A percentile compares a stretch with the other conserved stretches of the same genome.
These are phyloP conservation scores for Myrmecobius fasciatus DNA, from an alignment of 2,113 vertebrate species.

Conservation along the genomic window DNA sequence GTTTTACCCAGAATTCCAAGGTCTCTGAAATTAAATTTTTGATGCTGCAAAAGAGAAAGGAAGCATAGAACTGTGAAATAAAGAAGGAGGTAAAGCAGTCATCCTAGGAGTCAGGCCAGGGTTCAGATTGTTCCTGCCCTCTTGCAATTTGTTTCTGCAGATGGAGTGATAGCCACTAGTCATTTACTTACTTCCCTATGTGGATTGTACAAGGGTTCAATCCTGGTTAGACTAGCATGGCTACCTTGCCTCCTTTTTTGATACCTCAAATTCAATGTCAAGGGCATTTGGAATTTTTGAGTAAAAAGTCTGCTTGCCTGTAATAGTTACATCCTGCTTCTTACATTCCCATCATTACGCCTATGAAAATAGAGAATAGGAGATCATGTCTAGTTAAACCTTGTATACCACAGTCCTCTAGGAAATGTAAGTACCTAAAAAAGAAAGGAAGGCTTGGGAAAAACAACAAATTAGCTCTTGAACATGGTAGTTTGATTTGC, in stretches of 20 bases:
- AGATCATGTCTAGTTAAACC: background rate
- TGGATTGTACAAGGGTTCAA: background rate
- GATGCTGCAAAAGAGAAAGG: background rate
- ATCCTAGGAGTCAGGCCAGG: background rate
- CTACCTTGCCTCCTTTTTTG: background rate
- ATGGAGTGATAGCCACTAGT: background rate
- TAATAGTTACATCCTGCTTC: background rate
- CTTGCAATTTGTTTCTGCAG: background rate
- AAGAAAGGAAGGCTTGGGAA: background rate
- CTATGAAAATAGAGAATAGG: background rate
- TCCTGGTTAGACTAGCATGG: background rate
- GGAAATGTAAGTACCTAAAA: background rate
- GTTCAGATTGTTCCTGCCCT: background rate
- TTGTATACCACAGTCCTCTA: background rate
- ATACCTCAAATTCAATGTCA: background rate
- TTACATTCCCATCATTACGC: background rate
- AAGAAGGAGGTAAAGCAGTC: background rate
- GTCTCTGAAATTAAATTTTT: background rate
- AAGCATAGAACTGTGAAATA: background rate
- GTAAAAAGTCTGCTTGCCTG: background rate
- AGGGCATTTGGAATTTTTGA: background rate
- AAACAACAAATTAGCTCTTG: background rate
- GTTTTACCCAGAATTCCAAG: background rate
- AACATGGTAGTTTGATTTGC: background rate
- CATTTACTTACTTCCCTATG: background rate